phyloP scores from a whole-genome alignment of 2,797 vertebrate genomes.

The Notolabrus celidotus region DNA sequence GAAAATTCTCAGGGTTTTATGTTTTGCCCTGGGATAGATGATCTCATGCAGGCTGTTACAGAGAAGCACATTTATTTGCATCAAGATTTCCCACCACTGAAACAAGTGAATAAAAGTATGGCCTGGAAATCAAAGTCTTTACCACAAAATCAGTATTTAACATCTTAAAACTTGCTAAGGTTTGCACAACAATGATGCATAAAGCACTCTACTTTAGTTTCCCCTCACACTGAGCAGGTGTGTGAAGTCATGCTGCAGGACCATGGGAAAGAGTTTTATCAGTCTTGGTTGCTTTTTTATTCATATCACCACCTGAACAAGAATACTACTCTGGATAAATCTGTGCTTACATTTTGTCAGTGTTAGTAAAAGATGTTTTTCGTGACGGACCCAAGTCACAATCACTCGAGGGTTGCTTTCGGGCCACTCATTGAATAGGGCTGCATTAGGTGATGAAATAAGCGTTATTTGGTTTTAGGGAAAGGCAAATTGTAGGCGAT shows the following conservation, averaged over 20 bases:
- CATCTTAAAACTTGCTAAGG: background rate
- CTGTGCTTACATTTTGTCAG: background rate
- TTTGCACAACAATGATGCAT: background rate
- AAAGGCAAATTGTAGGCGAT: no score
- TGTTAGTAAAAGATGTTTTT: no score
- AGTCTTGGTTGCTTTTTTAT: background rate
- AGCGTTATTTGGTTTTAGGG: no score
- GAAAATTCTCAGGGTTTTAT: background rate
- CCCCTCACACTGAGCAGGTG: background rate
- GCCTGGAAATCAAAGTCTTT: background rate
- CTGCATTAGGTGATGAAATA: no score
- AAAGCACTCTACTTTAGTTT: background rate
- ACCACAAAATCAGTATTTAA: background rate
- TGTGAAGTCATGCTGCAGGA: constrained; percentile 23
- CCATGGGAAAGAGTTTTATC: constrained; percentile 20
- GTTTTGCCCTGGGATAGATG: background rate
- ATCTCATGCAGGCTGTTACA: background rate
- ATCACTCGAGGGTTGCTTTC: no score
- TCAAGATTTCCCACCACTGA: background rate
- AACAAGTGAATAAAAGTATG: background rate
- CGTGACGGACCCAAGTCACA: no score
- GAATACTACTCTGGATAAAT: background rate
- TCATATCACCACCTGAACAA: background rate
- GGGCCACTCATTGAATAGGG: no score
- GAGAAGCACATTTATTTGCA: background rate